Evolutionary conservation across 2,113 vertebrate species (phyloP).

Genomic region (Cinclus mexicanus): DNA sequence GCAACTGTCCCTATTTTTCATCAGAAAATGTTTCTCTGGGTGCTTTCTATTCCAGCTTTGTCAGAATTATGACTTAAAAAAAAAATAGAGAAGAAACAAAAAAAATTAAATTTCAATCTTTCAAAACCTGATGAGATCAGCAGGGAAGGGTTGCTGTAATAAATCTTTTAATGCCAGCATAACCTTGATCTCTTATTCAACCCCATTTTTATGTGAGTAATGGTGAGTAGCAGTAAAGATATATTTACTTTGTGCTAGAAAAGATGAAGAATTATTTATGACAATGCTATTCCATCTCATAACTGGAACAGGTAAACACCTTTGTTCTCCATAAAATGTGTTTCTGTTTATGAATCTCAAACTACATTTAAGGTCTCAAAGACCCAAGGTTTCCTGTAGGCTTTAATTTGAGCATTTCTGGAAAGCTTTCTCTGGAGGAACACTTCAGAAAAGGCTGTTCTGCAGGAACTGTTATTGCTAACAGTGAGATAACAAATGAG

Average conservation of each 20-base stretch:
- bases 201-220: neutral
- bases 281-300: neutral
- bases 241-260: neutral
- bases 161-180: neutral
- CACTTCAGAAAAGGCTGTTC: neutral
- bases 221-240: neutral
- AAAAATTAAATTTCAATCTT: neutral
- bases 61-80: neutral
- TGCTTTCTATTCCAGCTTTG: neutral
- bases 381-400: neutral
- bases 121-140: conserved; percentile 18
- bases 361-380: neutral
- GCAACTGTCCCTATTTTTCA: neutral
- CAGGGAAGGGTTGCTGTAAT: neutral
- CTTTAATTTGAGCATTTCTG: neutral
- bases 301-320: neutral
- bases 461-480: neutral
- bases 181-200: neutral
- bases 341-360: neutral
- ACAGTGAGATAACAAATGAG: neutral
- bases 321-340: neutral
- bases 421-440: neutral
- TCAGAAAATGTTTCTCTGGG: neutral
- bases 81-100: neutral
- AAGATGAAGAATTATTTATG: neutral